Conservation (phyloP, 1,140 invertebrate species). For the Cydia amplana region DNA sequence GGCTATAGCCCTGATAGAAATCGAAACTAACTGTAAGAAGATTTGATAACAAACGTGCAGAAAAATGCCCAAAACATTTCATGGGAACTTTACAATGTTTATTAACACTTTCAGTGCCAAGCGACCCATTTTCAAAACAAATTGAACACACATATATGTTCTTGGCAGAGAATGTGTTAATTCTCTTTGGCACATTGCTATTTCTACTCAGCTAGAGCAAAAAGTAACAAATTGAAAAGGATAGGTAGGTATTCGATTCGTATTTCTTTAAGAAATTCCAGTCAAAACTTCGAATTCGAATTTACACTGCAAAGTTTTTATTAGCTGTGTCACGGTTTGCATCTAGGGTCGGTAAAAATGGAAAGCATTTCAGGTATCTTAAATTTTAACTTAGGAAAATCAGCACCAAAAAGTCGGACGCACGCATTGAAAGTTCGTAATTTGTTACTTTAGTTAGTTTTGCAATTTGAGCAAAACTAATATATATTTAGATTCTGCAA, state of each 20-base stretch:
- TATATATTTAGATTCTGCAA: too few species aligned
- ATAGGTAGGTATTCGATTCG: not conserved
- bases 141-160: too few species aligned
- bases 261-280: not conserved
- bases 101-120: too few species aligned
- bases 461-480: not conserved
- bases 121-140: too few species aligned
- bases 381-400: not conserved
- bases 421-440: not conserved
- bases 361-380: not conserved
- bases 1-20: too few species aligned
- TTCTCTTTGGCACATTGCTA: too few species aligned
- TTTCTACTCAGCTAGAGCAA: not conserved
- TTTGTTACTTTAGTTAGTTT: not conserved
- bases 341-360: not conserved
- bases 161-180: too few species aligned
- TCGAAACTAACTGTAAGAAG: too few species aligned
- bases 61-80: too few species aligned
- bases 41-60: too few species aligned
- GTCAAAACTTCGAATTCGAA: not conserved
- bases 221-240: not conserved
- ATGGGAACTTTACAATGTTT: too few species aligned
- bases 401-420: not conserved
- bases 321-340: conserved; percentile 10
- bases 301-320: conserved; percentile 13